Conservation (phyloP, 2,797 vertebrate species). For the Spea hammondii region DNA sequence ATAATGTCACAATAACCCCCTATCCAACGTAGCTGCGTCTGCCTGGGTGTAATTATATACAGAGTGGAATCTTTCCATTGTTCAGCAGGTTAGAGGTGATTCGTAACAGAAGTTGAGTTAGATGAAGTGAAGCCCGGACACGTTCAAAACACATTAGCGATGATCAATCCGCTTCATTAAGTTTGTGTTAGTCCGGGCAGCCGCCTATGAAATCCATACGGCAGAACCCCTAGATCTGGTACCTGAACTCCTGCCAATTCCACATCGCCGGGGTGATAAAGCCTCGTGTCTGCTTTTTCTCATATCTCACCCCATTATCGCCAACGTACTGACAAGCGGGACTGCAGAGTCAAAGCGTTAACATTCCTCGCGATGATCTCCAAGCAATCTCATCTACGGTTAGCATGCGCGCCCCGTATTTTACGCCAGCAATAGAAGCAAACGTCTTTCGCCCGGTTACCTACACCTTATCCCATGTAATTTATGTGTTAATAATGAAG, state of each 20-base stretch:
- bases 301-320: constrained; percentile 36
- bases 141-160: not conserved
- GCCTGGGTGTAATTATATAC: no score
- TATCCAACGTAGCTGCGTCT: no score
- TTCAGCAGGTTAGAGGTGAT: no score
- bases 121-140: not conserved
- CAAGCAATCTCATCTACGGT: not conserved
- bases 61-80: no score
- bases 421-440: not conserved
- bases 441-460: not conserved
- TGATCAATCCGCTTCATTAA: constrained; percentile 11
- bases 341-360: constrained; percentile 3
- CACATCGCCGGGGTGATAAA: not conserved
- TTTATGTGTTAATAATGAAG: constrained; percentile 24
- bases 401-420: not conserved
- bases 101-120: no score
- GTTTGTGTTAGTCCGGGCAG: not conserved
- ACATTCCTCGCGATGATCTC: not conserved
- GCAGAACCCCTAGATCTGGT: constrained; percentile 1
- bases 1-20: no score
- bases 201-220: not conserved
- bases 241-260: constrained; percentile 13
- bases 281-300: constrained; percentile 13
- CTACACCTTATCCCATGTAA: not conserved
- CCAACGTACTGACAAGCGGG: constrained; percentile 22